Percentiles rank a stretch among this genome's conserved stretches.
Conservation (phyloP, 1,140 invertebrate species). For the Chelonus insularis region DNA sequence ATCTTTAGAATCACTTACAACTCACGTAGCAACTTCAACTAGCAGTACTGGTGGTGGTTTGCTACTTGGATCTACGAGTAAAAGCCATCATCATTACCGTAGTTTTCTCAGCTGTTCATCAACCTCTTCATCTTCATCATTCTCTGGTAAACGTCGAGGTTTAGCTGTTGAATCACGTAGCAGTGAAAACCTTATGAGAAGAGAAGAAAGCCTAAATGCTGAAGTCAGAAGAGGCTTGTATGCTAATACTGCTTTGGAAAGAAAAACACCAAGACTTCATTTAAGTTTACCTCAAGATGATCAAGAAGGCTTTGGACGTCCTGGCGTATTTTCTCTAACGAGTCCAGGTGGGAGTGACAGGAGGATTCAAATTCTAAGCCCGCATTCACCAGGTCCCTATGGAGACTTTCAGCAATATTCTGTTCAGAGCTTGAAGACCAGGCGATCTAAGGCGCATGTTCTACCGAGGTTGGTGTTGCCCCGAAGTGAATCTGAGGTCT, state of each 20-base stretch:
- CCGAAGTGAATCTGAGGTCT: constrained; percentile 70
- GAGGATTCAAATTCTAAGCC: constrained; percentile 72
- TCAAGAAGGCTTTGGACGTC: constrained; percentile 44
- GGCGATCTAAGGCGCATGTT: constrained; percentile 73
- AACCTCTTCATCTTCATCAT: constrained; percentile 45
- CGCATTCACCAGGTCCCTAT: constrained; percentile 69
- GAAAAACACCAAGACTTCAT: constrained; percentile 65
- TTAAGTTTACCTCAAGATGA: constrained; percentile 66
- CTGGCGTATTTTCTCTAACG: constrained; percentile 59
- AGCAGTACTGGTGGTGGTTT: constrained; percentile 54
- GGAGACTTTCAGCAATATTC: constrained; percentile 66
- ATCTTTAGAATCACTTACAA: constrained; percentile 52
- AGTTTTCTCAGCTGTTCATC: constrained; percentile 59
- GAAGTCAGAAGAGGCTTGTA: constrained; percentile 69
- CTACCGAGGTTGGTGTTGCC: constrained; percentile 75
- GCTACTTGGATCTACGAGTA: constrained; percentile 30
- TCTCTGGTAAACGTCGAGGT: constrained; percentile 61
- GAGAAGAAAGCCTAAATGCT: constrained; percentile 65
- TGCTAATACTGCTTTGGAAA: constrained; percentile 64
- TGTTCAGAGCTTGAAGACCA: constrained; percentile 62
- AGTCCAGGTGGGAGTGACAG: constrained; percentile 63
- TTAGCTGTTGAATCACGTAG: constrained; percentile 61
- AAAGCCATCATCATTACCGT: constrained; percentile 47
- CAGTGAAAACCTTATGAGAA: constrained; percentile 61
- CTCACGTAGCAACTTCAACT: constrained; percentile 54